Percentiles rank a stretch among this genome's conserved stretches.
These are phyloP conservation scores for Balearica regulorum DNA, from an alignment of 2,797 vertebrate genomes.

Conservation along the genomic window DNA sequence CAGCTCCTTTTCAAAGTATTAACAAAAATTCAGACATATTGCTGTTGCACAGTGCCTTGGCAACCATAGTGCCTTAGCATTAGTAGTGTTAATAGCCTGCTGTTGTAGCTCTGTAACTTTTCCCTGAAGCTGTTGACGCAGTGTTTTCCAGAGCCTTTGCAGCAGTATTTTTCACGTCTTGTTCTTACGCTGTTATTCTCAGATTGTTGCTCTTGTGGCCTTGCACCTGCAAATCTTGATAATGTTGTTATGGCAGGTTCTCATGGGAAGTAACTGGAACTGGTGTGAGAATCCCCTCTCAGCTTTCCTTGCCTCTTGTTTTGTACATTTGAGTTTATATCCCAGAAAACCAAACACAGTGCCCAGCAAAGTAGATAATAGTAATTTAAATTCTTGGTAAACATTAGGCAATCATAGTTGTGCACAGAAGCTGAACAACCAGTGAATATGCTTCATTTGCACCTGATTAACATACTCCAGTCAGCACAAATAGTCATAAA, in stretches of 20 bases:
- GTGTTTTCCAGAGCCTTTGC: not conserved
- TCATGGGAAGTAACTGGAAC: not conserved
- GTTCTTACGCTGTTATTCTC: not conserved
- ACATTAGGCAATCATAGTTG: not conserved
- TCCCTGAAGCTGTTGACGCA: not conserved
- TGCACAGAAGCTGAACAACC: not conserved
- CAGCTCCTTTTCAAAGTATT: not conserved
- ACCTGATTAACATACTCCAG: not conserved
- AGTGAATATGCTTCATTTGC: not conserved
- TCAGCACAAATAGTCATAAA: not conserved
- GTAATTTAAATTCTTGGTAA: not conserved
- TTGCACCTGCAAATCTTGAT: constrained; percentile 15
- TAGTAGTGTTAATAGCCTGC: not conserved
- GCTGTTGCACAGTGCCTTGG: not conserved
- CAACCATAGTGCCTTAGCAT: not conserved
- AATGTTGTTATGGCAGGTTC: not conserved
- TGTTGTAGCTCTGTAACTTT: not conserved
- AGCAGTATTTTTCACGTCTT: not conserved
- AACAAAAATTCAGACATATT: not conserved
- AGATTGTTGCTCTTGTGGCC: not conserved
- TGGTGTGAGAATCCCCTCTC: not conserved
- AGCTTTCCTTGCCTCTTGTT: not conserved
- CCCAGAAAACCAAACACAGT: not conserved
- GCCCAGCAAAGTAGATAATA: not conserved
- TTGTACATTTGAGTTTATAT: not conserved